phyloP scores from a whole-genome alignment of 2,797 vertebrate genomes.

The Mormyrops boulengeri region DNA sequence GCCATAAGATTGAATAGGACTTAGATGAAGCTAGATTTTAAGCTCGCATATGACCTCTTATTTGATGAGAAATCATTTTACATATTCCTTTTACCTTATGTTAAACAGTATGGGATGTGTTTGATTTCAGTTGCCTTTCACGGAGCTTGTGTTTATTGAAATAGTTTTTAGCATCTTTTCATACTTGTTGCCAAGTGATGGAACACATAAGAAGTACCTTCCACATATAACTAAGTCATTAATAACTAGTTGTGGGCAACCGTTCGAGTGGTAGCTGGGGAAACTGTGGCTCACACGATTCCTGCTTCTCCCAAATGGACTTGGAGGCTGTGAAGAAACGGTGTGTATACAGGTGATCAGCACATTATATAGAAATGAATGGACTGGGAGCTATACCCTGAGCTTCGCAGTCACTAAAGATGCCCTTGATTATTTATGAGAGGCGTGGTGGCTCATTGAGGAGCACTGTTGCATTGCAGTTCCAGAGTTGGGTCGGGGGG shows the following conservation, averaged over 20 bases:
- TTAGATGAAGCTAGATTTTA: not conserved
- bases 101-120: not conserved
- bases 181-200: constrained; percentile 53
- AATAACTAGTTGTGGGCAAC: not conserved
- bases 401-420: not conserved
- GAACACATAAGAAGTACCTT: constrained; percentile 23
- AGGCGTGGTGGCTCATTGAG: not conserved
- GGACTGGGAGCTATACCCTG: not conserved
- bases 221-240: not conserved
- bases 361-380: not conserved
- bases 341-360: not conserved
- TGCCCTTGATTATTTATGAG: not conserved
- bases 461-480: not conserved
- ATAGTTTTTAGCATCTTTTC: constrained; percentile 37
- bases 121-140: constrained; percentile 29
- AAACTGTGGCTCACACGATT: not conserved
- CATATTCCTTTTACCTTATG: not conserved
- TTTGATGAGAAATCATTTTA: not conserved
- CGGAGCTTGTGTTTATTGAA: constrained; percentile 54
- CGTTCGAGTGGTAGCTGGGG: not conserved
- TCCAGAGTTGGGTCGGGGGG: not conserved
- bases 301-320: not conserved
- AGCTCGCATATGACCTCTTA: not conserved
- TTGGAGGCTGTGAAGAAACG: not conserved
- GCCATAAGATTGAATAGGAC: not conserved